These are phyloP conservation scores for Melanostigma gelatinosum DNA, from an alignment of 2,113 vertebrate species.

Conservation along the genomic window DNA sequence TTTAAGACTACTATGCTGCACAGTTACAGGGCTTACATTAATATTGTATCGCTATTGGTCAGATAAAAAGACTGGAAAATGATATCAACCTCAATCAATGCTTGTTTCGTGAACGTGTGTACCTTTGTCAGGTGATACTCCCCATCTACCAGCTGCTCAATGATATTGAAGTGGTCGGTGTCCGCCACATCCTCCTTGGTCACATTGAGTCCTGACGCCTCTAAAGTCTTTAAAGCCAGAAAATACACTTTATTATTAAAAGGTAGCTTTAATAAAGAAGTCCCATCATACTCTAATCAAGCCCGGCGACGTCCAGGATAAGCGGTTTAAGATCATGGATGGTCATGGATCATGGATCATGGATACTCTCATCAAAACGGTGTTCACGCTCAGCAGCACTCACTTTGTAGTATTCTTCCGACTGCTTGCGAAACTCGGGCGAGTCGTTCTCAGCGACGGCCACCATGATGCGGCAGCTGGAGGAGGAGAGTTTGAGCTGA, in stretches of 20 bases:
- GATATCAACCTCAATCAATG: background rate
- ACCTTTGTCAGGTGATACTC: constrained; percentile 84
- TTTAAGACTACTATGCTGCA: background rate
- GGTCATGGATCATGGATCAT: no score
- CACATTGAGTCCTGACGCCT: constrained; percentile 74
- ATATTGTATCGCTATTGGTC: background rate
- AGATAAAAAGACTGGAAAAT: background rate
- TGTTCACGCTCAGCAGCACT: constrained; percentile 15
- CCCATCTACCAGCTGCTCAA: constrained; percentile 79
- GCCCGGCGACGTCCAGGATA: no score
- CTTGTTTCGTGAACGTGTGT: background rate
- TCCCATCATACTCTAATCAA: background rate
- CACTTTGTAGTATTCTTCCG: constrained; percentile 88
- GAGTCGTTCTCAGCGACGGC: constrained; percentile 90
- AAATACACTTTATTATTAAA: background rate
- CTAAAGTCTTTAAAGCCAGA: constrained; percentile 64
- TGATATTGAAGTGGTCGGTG: constrained; percentile 84
- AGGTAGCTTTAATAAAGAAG: background rate
- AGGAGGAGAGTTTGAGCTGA: constrained; percentile 43
- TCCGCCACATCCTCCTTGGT: constrained; percentile 78
- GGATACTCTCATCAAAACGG: background rate
- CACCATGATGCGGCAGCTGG: constrained; percentile 82
- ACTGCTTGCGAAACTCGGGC: constrained; percentile 90
- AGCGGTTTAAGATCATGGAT: background rate
- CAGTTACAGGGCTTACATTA: background rate